These are phyloP conservation scores for Pelmatolapia mariae DNA, from an alignment of 2,113 vertebrate genomes.

Conservation along the genomic window DNA sequence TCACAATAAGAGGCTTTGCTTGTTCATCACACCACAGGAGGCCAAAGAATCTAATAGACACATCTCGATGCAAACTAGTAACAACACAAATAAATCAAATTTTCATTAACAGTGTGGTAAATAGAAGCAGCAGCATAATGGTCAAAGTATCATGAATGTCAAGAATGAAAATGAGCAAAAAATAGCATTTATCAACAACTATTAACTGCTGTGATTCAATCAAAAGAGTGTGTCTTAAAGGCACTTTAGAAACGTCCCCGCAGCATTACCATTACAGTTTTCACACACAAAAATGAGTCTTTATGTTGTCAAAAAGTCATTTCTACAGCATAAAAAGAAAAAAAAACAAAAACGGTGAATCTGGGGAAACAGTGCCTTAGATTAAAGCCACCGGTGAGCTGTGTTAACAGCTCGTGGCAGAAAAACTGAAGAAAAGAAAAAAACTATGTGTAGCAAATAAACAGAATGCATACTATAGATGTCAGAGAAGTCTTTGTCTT, in stretches of 20 bases:
- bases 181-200: slow-evolving; percentile 71
- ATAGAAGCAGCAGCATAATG: slow-evolving; percentile 89
- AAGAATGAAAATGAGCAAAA: slow-evolving; percentile 76
- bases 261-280: slow-evolving; percentile 62
- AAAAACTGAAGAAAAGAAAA: slow-evolving; percentile 26
- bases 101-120: slow-evolving; percentile 79
- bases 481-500: slow-evolving; percentile 68
- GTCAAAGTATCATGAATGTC: slow-evolving; percentile 78
- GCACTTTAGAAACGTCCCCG: slow-evolving; percentile 63
- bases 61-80: slow-evolving; percentile 74
- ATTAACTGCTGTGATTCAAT: slow-evolving; percentile 51
- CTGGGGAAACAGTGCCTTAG: slow-evolving; percentile 59
- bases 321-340: slow-evolving; percentile 28
- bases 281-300: slow-evolving; percentile 8
- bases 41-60: slow-evolving; percentile 68
- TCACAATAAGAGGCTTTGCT: slow-evolving; percentile 55
- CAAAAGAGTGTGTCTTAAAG: slow-evolving; percentile 37
- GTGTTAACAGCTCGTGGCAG: slow-evolving; percentile 51
- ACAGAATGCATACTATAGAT: slow-evolving; percentile 65
- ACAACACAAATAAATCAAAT: slow-evolving; percentile 78
- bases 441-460: slow-evolving; percentile 55
- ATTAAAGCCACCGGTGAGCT: slow-evolving; percentile 37
- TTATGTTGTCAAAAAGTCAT: slow-evolving; percentile 40
- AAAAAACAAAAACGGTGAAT: slow-evolving; percentile 14
- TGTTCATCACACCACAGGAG: slow-evolving; percentile 65